Evolutionary conservation across 2,797 vertebrate genomes (phyloP).

Genomic region (Austrolebias charrua): DNA sequence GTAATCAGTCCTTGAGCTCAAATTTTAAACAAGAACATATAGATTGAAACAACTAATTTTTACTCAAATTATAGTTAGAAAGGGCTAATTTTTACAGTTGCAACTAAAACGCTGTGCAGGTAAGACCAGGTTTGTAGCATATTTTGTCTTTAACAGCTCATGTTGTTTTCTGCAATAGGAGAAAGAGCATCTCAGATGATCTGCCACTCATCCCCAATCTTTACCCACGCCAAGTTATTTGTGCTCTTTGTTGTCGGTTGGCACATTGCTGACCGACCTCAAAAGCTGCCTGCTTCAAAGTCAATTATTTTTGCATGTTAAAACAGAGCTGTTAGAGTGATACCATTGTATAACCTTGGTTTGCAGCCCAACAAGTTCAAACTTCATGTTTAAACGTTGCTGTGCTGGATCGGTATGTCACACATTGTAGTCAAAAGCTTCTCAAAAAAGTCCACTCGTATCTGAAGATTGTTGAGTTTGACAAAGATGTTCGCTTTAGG

Average conservation of each 20-base stretch:
- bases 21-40: too few relatives aligned
- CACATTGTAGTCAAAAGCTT: conserved; percentile 1
- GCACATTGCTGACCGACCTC: background rate
- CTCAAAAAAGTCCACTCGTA: background rate
- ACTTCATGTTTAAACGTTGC: background rate
- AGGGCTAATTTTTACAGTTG: too few relatives aligned
- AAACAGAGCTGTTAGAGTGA: background rate
- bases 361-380: background rate
- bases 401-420: conserved; percentile 2
- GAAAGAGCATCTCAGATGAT: background rate
- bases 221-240: background rate
- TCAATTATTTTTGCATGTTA: background rate
- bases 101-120: too few relatives aligned
- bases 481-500: background rate
- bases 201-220: background rate
- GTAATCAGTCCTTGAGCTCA: too few relatives aligned
- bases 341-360: background rate
- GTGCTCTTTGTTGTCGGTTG: background rate
- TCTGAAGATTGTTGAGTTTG: background rate
- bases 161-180: background rate
- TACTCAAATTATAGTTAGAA: too few relatives aligned
- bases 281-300: background rate
- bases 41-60: too few relatives aligned
- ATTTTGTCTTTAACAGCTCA: background rate
- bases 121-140: background rate